Evolutionary conservation across 1,140 invertebrate genomes (phyloP).

Genomic region (Thereuonema tuberculata): DNA sequence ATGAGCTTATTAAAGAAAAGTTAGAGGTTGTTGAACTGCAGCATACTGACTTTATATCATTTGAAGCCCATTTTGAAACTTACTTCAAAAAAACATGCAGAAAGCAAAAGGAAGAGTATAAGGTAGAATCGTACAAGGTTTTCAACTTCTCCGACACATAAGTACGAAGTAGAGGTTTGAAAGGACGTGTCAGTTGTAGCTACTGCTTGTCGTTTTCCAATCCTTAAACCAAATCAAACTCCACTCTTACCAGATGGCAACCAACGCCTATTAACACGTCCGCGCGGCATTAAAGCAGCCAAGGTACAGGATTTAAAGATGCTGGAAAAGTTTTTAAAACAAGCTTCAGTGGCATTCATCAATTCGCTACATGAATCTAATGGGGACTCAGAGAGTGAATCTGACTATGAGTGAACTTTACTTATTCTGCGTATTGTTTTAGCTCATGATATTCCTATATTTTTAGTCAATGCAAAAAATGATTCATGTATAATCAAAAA

Average conservation of each 20-base stretch:
- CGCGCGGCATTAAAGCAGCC: not conserved
- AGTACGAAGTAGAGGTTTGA: not conserved
- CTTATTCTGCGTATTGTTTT: too few species aligned
- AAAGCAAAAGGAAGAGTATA: not conserved
- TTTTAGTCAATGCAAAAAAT: too few species aligned
- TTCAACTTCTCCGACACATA: not conserved
- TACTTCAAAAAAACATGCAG: not conserved
- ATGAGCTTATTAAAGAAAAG: not conserved
- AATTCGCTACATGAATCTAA: not conserved
- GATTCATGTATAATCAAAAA: too few species aligned
- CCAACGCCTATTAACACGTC: not conserved
- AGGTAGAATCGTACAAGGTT: not conserved
- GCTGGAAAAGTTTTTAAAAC: not conserved
- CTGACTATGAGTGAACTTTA: not conserved
- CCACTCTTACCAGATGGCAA: not conserved
- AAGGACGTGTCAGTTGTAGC: not conserved
- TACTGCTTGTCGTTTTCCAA: not conserved
- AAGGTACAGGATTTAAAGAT: not conserved
- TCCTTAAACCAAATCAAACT: not conserved
- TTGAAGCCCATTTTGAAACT: not conserved
- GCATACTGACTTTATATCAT: not conserved
- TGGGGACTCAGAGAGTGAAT: not conserved
- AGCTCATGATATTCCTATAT: too few species aligned
- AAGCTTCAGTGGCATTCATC: not conserved
- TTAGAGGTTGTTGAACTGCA: not conserved